These are phyloP conservation scores for Dicranocentrus wangi DNA, from an alignment of 2,888 invertebrate species.

Conservation along the genomic window DNA sequence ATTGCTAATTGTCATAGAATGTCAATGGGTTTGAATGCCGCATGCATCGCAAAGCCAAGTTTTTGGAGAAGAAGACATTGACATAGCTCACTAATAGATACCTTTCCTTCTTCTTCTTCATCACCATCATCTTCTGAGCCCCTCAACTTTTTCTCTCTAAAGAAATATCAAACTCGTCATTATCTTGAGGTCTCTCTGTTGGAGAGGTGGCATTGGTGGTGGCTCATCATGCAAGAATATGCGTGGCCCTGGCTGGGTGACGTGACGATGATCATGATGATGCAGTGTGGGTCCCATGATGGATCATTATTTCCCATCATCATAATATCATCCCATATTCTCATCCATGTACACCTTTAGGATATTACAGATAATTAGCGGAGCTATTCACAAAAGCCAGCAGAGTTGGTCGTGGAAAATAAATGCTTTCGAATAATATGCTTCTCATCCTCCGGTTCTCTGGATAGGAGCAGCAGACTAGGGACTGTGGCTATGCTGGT, in stretches of 20 bases:
- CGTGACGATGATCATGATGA: background rate
- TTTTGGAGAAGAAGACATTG: slow-evolving; percentile 41
- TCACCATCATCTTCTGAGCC: too few species aligned
- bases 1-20: too few species aligned
- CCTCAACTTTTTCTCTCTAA: too few species aligned
- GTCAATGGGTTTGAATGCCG: too few species aligned
- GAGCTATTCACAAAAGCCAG: slow-evolving; percentile 47
- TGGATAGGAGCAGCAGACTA: background rate
- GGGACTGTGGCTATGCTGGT: background rate
- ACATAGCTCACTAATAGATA: slow-evolving; percentile 58
- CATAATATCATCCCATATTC: slow-evolving; percentile 24
- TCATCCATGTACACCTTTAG: slow-evolving; percentile 36
- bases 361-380: slow-evolving; percentile 59
- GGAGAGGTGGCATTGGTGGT: background rate
- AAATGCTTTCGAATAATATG: background rate
- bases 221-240: background rate
- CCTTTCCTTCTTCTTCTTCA: slow-evolving; percentile 8
- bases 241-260: background rate
- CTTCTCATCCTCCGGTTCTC: background rate
- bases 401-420: slow-evolving; percentile 20
- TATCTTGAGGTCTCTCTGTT: background rate
- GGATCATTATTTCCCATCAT: slow-evolving; percentile 53
- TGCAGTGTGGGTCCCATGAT: slow-evolving; percentile 23
- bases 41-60: too few species aligned
- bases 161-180: background rate